Evolutionary conservation across 2,113 vertebrate genomes (phyloP), one percentile per base, ranked within the genome.

Genomic region (Aspidoscelis tigris): DNA sequence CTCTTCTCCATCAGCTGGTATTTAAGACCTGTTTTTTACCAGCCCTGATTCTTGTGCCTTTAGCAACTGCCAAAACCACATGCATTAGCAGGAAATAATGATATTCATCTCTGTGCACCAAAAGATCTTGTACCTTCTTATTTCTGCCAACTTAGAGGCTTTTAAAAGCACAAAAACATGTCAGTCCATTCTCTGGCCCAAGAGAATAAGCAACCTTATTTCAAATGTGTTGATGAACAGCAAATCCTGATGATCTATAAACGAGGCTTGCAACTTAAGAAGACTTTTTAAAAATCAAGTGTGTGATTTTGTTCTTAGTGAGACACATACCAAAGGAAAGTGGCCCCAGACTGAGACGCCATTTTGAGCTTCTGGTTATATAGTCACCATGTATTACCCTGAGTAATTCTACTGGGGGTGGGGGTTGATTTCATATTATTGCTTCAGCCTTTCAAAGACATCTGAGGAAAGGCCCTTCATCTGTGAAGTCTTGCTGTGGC

Each of bases 241-340:
- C 69, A 80, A 26, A 80, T 33, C 55, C 55, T 8, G 43, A 58
- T 55, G 22, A 61, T 61, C 22, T 4, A 61, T 7, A 81, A 50
- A 55, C 55, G n/a, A 18, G n/a, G n/a, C 26, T 55, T 55, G 14
- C 64, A n/a, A 50, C 75, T 68, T 76, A 80, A 64, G 82, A 93
- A 89, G 86, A 84, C 82, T 70, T 81, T 72, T 58, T 43, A 16
- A 75, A 88, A 85, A 55, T 33, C 61, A 73, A 89, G 72, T 5
- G 44, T 80, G 86, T 80, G 84, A 88, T 84, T 87, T 81, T 86
- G 68, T 78, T 92, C 76, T 87, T 89, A 89, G 65, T 43, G 44
- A 16, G 39, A 11, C 43, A 65, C 20, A 24, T 18, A 65, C 8
- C 24, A 9, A 44, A 76, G 5, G 11, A 79, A 73, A 10, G 18